Base-by-base conservation (phyloP, 2,888 invertebrate genomes). In the Lepidocyrtinus sp. region DNA sequence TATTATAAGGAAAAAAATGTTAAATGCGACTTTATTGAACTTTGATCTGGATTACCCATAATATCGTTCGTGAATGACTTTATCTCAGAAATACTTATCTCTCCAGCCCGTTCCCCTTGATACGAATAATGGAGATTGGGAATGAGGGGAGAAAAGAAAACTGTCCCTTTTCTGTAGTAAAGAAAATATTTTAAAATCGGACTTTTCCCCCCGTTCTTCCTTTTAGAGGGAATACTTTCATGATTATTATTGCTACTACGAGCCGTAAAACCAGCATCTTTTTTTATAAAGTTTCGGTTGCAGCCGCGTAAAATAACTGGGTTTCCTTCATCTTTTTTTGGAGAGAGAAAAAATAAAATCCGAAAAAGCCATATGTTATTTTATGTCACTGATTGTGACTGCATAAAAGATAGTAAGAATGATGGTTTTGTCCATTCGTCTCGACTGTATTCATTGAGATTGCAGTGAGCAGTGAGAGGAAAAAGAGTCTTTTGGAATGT, bases 361-460 rank as follows among this genome's bases (percentile, higher is more conserved):
- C 22, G 15, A 61, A 59, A 68, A 75, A 59, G 68, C 75, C 70
- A 76, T 76, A 76, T 71, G 76, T 76, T 70, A 70, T 76, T 71
- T 70, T 71, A 71, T 65, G 76, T 76, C 69, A 21, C 69, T 75
- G 76, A 76, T 76, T 76, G 76, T 76, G 76, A 76, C 76, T 76
- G 65, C 76, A 71, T 70, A 76, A 71, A 71, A 64, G 76, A 70
- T 76, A 76, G 61, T 71, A 76, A 76, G 70, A 76, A 76, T 70
- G 71, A 76, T 76, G 64, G 64, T 12, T 65, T 63, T 76, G 27
- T 76, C 65, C 70, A 70, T 76, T 65, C 76, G 36, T 70, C 64
- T 71, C 27, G 71, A 76, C 74, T 67, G 45, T 59, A 50, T 73
- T 73, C 50, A 46, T 46, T 17, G 50, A 63, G 63, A 25, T 26